phyloP scores from a whole-genome alignment of 2,797 vertebrate genomes.

The Poeciliopsis turneri region DNA sequence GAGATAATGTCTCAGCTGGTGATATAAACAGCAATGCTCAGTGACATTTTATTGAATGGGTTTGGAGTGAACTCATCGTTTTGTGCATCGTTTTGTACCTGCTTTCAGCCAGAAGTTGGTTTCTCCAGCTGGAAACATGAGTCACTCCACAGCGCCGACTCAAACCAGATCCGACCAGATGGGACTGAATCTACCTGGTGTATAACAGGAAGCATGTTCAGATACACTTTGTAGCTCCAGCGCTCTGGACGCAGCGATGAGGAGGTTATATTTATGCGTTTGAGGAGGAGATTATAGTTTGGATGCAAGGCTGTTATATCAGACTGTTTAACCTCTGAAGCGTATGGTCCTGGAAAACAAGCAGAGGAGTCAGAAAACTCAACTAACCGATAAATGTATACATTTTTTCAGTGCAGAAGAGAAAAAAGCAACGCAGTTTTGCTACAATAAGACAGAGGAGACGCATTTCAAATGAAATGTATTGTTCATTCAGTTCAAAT shows the following conservation, averaged over 20 bases:
- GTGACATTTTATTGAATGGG: no score
- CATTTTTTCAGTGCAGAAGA: neutral
- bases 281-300: slow-evolving; percentile 2
- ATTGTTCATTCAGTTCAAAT: neutral
- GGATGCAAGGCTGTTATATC: neutral
- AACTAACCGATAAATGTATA: neutral
- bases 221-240: slow-evolving; percentile 3
- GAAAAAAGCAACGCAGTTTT: neutral
- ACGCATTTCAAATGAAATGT: neutral
- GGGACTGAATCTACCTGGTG: slow-evolving; percentile 28
- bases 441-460: neutral
- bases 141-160: slow-evolving; percentile 28
- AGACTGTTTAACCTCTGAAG: neutral
- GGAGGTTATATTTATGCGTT: neutral
- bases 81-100: slow-evolving; percentile 15
- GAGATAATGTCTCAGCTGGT: no score
- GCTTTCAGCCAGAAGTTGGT: slow-evolving; percentile 8
- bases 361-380: neutral
- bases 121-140: slow-evolving; percentile 19
- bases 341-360: neutral
- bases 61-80: neutral
- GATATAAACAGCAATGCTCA: no score
- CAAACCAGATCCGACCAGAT: slow-evolving; percentile 47
- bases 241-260: neutral
- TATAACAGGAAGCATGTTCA: slow-evolving; percentile 31